Conservation (phyloP, 2,113 vertebrate genomes). For the Antennarius striatus region DNA sequence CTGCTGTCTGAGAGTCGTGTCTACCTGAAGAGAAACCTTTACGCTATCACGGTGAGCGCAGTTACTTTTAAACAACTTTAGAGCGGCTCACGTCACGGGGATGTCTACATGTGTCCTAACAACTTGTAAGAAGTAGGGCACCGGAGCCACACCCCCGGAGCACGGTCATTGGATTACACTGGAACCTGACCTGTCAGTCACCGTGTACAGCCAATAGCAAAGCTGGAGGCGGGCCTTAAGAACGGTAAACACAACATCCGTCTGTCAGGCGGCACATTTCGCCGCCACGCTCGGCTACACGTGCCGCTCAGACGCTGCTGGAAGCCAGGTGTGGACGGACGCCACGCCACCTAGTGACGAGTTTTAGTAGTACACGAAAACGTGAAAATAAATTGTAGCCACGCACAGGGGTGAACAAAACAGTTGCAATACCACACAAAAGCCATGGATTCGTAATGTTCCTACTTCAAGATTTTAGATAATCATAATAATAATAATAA, state of each 20-base stretch:
- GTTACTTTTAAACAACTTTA: constrained; percentile 50
- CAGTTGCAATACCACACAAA: too few species aligned
- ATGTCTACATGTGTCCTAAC: constrained; percentile 34
- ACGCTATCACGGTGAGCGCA: neutral
- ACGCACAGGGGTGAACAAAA: neutral
- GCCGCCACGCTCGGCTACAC: constrained; percentile 43
- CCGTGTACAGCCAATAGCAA: constrained; percentile 5
- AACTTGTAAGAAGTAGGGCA: neutral
- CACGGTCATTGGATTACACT: accelerated
- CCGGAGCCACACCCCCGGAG: neutral
- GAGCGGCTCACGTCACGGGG: constrained; percentile 44
- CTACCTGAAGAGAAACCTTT: neutral
- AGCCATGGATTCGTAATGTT: too few species aligned
- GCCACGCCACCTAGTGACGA: constrained; percentile 21
- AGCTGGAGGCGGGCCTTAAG: constrained; percentile 9
- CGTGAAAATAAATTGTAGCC: neutral
- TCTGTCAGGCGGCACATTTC: constrained; percentile 15
- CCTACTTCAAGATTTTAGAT: too few species aligned
- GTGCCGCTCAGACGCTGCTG: constrained; percentile 26
- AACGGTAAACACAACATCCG: constrained; percentile 29
- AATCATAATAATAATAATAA: too few species aligned
- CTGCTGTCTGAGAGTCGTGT: neutral
- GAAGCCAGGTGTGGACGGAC: neutral
- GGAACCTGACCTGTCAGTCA: constrained; percentile 9
- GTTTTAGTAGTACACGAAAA: neutral